Evolutionary conservation across 2,113 vertebrate species (phyloP).

Genomic region (Paradoxurus hermaphroditus): DNA sequence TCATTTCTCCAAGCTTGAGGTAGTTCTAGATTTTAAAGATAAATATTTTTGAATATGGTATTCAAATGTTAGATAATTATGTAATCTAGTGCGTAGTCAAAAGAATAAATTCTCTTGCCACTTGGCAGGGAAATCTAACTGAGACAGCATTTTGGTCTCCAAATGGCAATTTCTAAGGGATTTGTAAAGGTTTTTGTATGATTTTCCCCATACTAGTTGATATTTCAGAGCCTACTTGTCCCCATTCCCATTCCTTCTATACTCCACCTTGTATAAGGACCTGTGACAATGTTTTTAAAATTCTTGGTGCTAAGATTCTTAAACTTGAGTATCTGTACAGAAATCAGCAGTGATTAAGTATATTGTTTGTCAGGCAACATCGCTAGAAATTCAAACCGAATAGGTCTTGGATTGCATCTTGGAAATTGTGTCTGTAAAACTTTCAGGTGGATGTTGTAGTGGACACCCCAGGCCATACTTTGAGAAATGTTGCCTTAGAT

Average conservation of each 20-base stretch:
- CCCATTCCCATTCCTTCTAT: accelerated
- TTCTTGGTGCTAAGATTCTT: not conserved
- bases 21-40: conserved; percentile 5
- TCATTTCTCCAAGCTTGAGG: not conserved
- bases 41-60: not conserved
- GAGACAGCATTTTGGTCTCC: not conserved
- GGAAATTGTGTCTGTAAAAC: not conserved
- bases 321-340: not conserved
- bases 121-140: not conserved
- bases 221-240: not conserved
- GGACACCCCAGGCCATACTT: not conserved
- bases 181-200: not conserved
- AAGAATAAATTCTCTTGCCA: not conserved
- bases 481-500: not conserved
- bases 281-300: not conserved
- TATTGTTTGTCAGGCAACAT: not conserved
- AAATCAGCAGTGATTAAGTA: not conserved
- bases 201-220: not conserved
- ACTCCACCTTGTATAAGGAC: not conserved
- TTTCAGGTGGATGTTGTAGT: not conserved
- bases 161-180: not conserved
- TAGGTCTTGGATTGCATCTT: not conserved
- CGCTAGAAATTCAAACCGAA: not conserved
- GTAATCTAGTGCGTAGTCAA: not conserved
- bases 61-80: not conserved